Base-by-base conservation (phyloP, 2,797 vertebrate genomes). In the Gadopsis marmoratus region DNA sequence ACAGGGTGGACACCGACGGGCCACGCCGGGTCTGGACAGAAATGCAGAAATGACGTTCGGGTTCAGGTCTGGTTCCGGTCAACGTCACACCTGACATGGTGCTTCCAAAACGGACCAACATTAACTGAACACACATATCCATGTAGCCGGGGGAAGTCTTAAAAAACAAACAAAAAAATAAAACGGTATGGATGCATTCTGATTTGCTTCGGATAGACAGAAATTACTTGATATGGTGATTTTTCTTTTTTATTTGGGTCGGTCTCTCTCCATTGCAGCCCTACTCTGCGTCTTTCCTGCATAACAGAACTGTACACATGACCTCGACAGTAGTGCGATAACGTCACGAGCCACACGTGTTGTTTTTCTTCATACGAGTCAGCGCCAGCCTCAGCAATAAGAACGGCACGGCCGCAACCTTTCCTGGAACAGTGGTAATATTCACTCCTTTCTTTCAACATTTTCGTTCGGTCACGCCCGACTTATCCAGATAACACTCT, bases 381-480 rank as follows among this genome's bases (percentile, higher is more conserved):
- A 48, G 29, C 55, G 26, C 13, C 31, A 4, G 11, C 54, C n/a
- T 68, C 45, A 54, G 26, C 72, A 71, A 8, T 7, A 9, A 63
- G 5, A 41, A 1, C 61, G 14, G 6, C 12, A 8, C 4, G 8
- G 5, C 63, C 19, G 17, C 50, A 41, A 14, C 13, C 35, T 60
- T 26, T 19, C 70, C 45, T 50, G 16, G 33, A 78, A 75, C 17
- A 16, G 26, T 16, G 13, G 12, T 37, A 37, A 59, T n/a, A 43
- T 35, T 60, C 58, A 17, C 39, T 39, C 26, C 31, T 2, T 47
- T 70, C 74, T 86, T 61, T 88, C 80, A 85, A 33, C 84, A 68
- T 53, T 37, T 61, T 43, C 0, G 12, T 37, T 21, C 2, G 62
- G 14, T 67, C 65, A n/a, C 75, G 33, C 66, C 87, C 70, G 0